Evolutionary conservation across 2,113 vertebrate genomes (phyloP), one percentile per base, ranked within the genome.

Genomic region (Heterotis niloticus): DNA sequence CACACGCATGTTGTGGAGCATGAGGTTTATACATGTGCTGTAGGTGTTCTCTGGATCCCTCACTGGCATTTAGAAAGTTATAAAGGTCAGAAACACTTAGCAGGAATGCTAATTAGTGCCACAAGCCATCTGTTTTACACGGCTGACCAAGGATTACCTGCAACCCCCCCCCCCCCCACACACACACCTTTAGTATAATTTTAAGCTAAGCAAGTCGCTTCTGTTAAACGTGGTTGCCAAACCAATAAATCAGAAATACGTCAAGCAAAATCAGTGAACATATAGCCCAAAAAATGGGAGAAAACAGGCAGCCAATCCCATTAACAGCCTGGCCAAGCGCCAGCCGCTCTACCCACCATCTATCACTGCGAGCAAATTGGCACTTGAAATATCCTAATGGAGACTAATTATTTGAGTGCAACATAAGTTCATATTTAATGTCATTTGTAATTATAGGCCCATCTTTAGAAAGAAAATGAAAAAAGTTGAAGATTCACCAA

Each of bases 321-420:
- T 64, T 72, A 72, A 73, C 34, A 79, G 44, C 20, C n/a, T 79
- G 78, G 59, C 20, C 5, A 17, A 13, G 56, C 18, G 68, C 78
- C 78, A 64, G 78, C 20, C 7, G 1, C 1, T 16, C 44, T 64
- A 4, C 23, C 5, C n/a, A 66, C 24, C 26, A 26, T 54, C 75
- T 34, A 65, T 72, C n/a, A 29, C 11, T 13, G 69, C n/a, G 23
- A 18, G 78, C 26, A 12, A 1, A 75, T 29, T 74, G 52, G 13
- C 24, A 23, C 76, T 26, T 28, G 26, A 79, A 73, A 79, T 51
- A 60, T 79, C 64, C 34, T 79, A 70, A 79, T 78, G 76, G 69
- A 72, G 57, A 79, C 78, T 79, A 79, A 79, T 79, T 79, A 79
- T 70, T 79, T 72, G 29, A 79, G 78, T 26, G 59, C 69, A 64